Evolutionary conservation across 2,888 invertebrate species (phyloP).

Genomic region (Spisula solida): DNA sequence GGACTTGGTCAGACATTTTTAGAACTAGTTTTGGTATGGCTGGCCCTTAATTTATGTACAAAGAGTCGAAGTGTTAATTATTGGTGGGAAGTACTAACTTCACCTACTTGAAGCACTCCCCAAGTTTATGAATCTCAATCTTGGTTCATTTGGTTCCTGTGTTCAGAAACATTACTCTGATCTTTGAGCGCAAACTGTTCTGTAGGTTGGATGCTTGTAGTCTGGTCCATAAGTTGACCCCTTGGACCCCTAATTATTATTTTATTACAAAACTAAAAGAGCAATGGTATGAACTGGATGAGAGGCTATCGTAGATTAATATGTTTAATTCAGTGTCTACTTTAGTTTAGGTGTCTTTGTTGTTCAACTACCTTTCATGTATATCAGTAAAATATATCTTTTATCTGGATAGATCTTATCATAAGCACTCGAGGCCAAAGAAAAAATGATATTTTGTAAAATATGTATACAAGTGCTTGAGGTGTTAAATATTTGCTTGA

Average conservation of each 20-base stretch:
- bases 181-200: too few relatives aligned
- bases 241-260: not conserved
- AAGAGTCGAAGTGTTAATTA: too few relatives aligned
- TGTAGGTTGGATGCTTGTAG: not conserved
- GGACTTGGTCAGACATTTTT: too few relatives aligned
- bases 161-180: too few relatives aligned
- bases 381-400: not conserved
- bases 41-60: too few relatives aligned
- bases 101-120: not conserved
- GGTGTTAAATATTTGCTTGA: not conserved
- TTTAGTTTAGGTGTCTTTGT: not conserved
- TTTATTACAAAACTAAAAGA: slow-evolving; percentile 1
- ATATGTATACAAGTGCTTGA: not conserved
- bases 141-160: too few relatives aligned
- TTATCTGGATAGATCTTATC: slow-evolving; percentile 12
- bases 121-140: not conserved
- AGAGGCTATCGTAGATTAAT: not conserved
- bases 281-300: not conserved
- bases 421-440: slow-evolving; percentile 5
- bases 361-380: not conserved
- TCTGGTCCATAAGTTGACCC: not conserved
- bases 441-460: slow-evolving; percentile 1
- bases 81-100: too few relatives aligned
- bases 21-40: too few relatives aligned
- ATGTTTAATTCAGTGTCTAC: not conserved